Conservation (phyloP, 64 coral and sea anemone species). For the Actinia tenebrosa region DNA sequence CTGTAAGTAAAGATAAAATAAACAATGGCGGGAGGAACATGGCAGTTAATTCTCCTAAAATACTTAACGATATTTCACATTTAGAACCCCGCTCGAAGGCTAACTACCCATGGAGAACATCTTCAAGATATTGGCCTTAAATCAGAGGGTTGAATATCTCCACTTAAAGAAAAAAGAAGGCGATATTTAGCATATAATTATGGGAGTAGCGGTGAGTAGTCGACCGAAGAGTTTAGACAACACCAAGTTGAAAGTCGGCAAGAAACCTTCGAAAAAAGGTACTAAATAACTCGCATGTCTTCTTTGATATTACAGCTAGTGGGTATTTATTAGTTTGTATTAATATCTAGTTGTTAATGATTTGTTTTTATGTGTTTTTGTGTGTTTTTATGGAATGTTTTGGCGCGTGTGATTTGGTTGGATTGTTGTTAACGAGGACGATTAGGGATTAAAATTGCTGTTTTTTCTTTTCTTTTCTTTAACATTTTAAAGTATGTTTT, state of each 20-base stretch:
- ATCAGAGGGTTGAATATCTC: not conserved
- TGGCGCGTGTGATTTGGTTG: not conserved
- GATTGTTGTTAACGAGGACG: not conserved
- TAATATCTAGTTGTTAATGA: not conserved
- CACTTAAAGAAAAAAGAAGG: not conserved
- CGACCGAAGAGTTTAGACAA: slow-evolving; percentile 3
- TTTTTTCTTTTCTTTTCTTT: not conserved
- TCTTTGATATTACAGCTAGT: not conserved
- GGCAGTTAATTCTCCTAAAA: not conserved
- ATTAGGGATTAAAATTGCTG: not conserved
- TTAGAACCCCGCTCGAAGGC: not conserved
- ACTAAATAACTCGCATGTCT: not conserved
- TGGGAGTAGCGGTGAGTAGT: not conserved
- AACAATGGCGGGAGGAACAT: slow-evolving; percentile 4
- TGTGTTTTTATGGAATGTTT: slow-evolving; percentile 6
- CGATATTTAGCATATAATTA: not conserved
- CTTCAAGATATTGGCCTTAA: not conserved
- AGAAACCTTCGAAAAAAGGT: slow-evolving; percentile 8
- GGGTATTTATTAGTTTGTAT: not conserved
- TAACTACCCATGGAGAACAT: not conserved
- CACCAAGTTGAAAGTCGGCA: not conserved
- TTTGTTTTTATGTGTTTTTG: not conserved
- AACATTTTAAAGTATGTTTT: slow-evolving; percentile 8
- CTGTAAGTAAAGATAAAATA: slow-evolving; percentile 5
- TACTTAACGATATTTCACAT: not conserved